Percentiles rank a stretch among this genome's conserved stretches.
phyloP scores from a whole-genome alignment of 2,888 invertebrate species.

The Nasonovia ribisnigri region DNA sequence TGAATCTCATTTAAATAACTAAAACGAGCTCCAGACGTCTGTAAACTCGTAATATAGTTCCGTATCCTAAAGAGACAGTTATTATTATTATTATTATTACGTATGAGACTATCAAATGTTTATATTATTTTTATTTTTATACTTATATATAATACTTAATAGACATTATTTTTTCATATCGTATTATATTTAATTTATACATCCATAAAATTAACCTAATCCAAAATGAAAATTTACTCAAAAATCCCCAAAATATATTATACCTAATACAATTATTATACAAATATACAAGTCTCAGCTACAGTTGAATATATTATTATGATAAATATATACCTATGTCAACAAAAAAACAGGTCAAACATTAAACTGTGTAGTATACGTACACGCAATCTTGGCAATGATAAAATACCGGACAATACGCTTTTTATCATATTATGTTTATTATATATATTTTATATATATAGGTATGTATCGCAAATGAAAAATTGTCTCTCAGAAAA shows the following conservation, averaged over 20 bases:
- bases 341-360: neutral
- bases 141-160: neutral
- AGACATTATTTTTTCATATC: neutral
- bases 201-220: neutral
- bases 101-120: constrained; percentile 6
- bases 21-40: constrained; percentile 57
- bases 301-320: neutral
- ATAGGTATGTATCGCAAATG: neutral
- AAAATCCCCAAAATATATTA: neutral
- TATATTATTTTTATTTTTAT: neutral
- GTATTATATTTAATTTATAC: neutral
- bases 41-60: constrained; percentile 40
- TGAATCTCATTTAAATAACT: constrained; percentile 62
- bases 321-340: neutral
- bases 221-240: neutral
- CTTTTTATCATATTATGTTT: neutral
- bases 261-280: neutral
- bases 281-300: neutral
- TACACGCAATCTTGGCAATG: too few relatives aligned
- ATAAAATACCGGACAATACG: neutral
- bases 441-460: neutral
- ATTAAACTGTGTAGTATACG: neutral
- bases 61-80: constrained; percentile 44
- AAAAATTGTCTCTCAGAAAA: neutral
- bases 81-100: constrained; percentile 43